phyloP scores from a whole-genome alignment of 2,797 vertebrate genomes.

The Erethizon dorsatum region DNA sequence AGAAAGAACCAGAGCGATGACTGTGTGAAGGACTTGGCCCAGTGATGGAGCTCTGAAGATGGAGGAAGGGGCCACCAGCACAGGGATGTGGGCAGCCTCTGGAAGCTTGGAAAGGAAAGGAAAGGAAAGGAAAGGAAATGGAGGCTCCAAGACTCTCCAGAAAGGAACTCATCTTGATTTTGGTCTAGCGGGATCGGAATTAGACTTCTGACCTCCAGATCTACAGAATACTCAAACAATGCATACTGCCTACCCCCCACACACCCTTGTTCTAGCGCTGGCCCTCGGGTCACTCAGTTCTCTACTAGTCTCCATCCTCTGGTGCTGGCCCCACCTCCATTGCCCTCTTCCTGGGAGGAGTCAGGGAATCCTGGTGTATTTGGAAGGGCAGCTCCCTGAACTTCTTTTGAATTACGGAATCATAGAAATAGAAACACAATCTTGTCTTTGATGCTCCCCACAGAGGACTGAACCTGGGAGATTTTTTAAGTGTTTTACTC shows the following conservation, averaged over 20 bases:
- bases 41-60: neutral
- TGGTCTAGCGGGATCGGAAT: neutral
- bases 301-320: neutral
- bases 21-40: neutral
- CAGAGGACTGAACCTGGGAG: neutral
- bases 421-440: neutral
- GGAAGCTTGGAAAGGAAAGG: neutral
- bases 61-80: neutral
- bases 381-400: neutral
- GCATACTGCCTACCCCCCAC: accelerated
- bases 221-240: too few species aligned
- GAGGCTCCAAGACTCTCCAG: neutral
- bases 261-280: neutral
- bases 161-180: neutral
- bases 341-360: neutral
- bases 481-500: neutral
- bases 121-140: neutral
- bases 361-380: neutral
- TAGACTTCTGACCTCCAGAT: neutral
- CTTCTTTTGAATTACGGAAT: neutral
- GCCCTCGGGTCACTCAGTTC: neutral
- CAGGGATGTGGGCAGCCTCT: neutral
- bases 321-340: too few species aligned
- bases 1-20: neutral
- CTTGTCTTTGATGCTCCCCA: neutral